phyloP scores from a whole-genome alignment of 2,888 invertebrate species.

The Meganola albula region DNA sequence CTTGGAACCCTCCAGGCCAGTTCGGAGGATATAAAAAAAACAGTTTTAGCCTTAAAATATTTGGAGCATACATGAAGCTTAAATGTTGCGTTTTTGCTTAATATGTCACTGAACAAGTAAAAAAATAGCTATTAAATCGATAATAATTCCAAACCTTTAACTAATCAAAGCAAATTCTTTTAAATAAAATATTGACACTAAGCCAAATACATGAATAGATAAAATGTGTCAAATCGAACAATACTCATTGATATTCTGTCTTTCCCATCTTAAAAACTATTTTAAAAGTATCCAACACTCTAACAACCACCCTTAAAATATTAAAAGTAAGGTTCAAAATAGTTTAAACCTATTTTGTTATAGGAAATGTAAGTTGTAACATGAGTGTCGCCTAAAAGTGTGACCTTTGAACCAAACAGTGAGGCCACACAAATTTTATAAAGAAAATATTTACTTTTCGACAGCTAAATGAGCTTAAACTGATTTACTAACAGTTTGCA shows the following conservation, averaged over 20 bases:
- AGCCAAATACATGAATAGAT: conserved; percentile 38
- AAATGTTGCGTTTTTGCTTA: no score
- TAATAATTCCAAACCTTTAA: no score
- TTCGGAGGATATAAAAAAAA: no score
- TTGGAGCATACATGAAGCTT: no score
- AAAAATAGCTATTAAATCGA: no score
- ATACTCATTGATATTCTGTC: conserved; percentile 31
- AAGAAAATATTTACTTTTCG: conserved; percentile 42
- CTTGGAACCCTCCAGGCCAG: no score
- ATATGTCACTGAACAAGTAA: no score
- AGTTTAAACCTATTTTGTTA: not conserved
- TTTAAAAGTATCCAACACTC: not conserved
- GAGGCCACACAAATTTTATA: conserved; percentile 40
- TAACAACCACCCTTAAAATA: not conserved
- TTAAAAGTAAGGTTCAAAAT: conserved; percentile 9
- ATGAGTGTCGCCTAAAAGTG: conserved; percentile 42
- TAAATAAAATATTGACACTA: no score
- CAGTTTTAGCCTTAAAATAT: no score
- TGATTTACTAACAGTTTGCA: conserved; percentile 45
- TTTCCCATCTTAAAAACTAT: conserved; percentile 33
- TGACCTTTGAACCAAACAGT: conserved; percentile 36
- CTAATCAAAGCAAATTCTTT: no score
- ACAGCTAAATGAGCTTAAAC: conserved; percentile 40
- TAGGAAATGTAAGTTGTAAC: conserved; percentile 23
- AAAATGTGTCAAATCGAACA: conserved; percentile 35